Evolutionary conservation across 1,140 invertebrate species (phyloP).

Genomic region (Acromyrmex charruanus): DNA sequence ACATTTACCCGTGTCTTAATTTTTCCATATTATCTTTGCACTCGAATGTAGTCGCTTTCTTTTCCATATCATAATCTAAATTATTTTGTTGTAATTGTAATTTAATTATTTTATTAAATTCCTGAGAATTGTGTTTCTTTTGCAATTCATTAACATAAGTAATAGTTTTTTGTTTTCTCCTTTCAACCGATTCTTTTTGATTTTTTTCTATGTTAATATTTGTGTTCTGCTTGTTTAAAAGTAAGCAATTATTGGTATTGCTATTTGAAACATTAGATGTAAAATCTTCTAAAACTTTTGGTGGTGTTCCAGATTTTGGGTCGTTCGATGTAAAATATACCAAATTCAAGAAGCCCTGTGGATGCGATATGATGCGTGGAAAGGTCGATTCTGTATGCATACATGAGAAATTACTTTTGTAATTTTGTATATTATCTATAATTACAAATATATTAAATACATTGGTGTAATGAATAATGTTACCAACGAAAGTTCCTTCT

Average conservation of each 20-base stretch:
- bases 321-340: constrained; percentile 10
- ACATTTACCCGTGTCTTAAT: constrained; percentile 10
- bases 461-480: constrained; percentile 42
- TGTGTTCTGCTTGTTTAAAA: constrained; percentile 1
- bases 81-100: constrained; percentile 36
- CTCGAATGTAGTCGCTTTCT: neutral
- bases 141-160: constrained; percentile 5
- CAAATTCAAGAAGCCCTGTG: constrained; percentile 24
- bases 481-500: constrained; percentile 68
- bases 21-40: neutral
- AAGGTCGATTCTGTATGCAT: constrained; percentile 56
- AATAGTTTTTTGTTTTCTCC: neutral
- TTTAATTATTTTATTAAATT: constrained; percentile 26
- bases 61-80: constrained; percentile 1
- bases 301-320: constrained; percentile 32
- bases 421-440: constrained; percentile 34
- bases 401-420: constrained; percentile 39
- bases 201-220: neutral
- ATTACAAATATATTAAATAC: constrained; percentile 43
- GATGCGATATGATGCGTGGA: constrained; percentile 58
- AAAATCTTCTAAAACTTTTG: constrained; percentile 38
- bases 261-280: neutral
- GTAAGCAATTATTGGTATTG: neutral
- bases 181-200: neutral
- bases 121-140: neutral